A percentile compares a stretch with the other conserved stretches of the same genome.
Evolutionary conservation across 2,888 invertebrate genomes (phyloP).

Genomic region (Masnerella sp.): DNA sequence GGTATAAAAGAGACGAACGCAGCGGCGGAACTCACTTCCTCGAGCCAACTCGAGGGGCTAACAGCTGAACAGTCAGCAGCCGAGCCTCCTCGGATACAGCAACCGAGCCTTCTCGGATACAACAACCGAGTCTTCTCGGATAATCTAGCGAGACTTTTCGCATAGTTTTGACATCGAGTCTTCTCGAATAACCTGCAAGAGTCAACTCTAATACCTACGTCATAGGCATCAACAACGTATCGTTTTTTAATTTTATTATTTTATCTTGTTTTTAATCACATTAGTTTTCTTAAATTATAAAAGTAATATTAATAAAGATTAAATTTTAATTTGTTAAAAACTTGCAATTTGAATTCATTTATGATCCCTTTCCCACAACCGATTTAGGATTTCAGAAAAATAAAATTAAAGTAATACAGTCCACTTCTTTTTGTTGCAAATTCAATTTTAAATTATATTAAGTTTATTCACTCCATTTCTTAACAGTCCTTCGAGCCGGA

Average conservation of each 20-base stretch:
- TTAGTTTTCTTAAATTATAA: background rate
- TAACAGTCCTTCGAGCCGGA: background rate
- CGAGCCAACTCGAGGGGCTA: background rate
- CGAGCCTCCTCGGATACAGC: too few species aligned
- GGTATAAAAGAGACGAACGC: too few species aligned
- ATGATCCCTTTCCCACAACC: background rate
- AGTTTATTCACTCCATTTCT: background rate
- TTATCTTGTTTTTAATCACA: background rate
- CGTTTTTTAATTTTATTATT: background rate
- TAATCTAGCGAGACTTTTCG: background rate
- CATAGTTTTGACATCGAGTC: background rate
- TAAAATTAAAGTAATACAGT: background rate
- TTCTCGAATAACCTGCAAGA: background rate
- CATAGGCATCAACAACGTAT: background rate
- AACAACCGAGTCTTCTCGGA: background rate
- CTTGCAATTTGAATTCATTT: too few species aligned
- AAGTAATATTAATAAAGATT: background rate
- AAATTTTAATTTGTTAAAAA: background rate
- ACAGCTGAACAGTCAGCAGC: background rate
- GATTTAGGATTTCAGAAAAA: background rate
- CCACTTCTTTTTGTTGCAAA: too few species aligned
- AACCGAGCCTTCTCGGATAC: background rate
- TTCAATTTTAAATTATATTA: background rate
- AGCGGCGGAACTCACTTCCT: too few species aligned
- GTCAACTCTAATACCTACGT: too few species aligned